phyloP scores from a whole-genome alignment of 2,113 vertebrate species.

The Phrynocephalus versicolor region DNA sequence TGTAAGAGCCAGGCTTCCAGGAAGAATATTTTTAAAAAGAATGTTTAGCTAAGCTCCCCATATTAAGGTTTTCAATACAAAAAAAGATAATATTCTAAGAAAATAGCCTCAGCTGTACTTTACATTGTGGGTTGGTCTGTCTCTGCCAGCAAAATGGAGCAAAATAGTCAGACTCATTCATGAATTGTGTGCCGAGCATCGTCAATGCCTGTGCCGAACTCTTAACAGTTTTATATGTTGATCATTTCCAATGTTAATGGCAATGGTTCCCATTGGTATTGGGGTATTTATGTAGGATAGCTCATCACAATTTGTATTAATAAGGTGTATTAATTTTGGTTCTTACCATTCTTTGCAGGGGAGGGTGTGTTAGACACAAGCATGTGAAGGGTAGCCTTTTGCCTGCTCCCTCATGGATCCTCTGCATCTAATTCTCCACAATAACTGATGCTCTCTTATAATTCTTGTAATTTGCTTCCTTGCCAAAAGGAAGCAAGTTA shows the following conservation, averaged over 20 bases:
- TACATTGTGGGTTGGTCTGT: constrained; percentile 64
- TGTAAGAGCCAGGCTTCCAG: too few species aligned
- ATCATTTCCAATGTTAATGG: constrained; percentile 72
- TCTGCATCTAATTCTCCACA: constrained; percentile 10
- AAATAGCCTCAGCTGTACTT: constrained; percentile 64
- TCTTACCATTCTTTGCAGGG: constrained; percentile 55
- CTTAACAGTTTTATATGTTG: constrained; percentile 69
- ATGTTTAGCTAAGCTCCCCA: not conserved
- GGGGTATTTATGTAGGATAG: constrained; percentile 71
- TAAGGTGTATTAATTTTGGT: constrained; percentile 72
- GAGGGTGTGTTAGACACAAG: constrained; percentile 51
- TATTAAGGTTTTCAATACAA: not conserved
- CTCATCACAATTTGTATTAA: constrained; percentile 69
- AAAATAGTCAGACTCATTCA: constrained; percentile 52
- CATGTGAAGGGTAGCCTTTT: constrained; percentile 36
- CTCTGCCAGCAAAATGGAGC: constrained; percentile 73
- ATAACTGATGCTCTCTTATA: constrained; percentile 61
- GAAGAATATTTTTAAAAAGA: not conserved
- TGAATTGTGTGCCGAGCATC: constrained; percentile 58
- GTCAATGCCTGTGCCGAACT: constrained; percentile 60
- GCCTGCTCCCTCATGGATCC: constrained; percentile 14
- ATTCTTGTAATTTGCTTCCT: constrained; percentile 57
- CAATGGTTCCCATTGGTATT: constrained; percentile 66
- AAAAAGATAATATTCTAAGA: not conserved
- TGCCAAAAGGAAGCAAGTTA: constrained; percentile 25